These are phyloP conservation scores for Neuroterus valhalla DNA, from an alignment of 1,140 invertebrate genomes.

Conservation along the genomic window DNA sequence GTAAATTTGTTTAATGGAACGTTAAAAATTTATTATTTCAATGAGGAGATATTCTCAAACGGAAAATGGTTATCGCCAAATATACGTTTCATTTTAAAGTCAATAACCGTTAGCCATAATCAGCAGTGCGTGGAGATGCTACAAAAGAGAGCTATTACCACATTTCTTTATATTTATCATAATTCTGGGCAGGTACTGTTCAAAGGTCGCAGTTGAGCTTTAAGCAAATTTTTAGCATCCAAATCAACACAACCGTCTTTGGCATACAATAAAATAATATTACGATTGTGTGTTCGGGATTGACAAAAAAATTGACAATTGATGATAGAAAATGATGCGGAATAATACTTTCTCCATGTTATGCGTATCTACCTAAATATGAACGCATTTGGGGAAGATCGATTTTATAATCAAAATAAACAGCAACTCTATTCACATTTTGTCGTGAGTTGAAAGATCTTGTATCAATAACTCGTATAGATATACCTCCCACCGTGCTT, in stretches of 20 bases:
- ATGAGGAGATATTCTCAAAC: neutral
- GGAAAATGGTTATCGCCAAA: neutral
- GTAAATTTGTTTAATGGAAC: neutral
- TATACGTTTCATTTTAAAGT: neutral
- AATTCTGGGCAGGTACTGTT: neutral
- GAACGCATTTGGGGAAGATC: neutral
- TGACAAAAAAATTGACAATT: neutral
- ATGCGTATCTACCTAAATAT: neutral
- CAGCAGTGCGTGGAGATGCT: neutral
- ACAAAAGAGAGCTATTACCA: constrained; percentile 1
- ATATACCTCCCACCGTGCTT: constrained; percentile 54
- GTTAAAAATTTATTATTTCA: neutral
- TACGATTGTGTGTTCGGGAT: neutral
- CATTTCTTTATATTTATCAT: constrained; percentile 9
- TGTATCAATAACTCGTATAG: constrained; percentile 52
- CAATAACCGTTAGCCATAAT: constrained; percentile 9
- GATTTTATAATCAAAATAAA: constrained; percentile 32
- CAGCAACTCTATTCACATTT: constrained; percentile 53
- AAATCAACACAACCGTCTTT: neutral
- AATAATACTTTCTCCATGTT: neutral
- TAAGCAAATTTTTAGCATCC: neutral
- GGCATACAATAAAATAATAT: neutral
- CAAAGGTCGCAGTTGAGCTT: neutral
- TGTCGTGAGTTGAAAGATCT: constrained; percentile 51
- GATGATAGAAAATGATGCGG: neutral